Evolutionary conservation across 2,888 invertebrate genomes (phyloP).

Genomic region (Rhabditoides inermis): DNA sequence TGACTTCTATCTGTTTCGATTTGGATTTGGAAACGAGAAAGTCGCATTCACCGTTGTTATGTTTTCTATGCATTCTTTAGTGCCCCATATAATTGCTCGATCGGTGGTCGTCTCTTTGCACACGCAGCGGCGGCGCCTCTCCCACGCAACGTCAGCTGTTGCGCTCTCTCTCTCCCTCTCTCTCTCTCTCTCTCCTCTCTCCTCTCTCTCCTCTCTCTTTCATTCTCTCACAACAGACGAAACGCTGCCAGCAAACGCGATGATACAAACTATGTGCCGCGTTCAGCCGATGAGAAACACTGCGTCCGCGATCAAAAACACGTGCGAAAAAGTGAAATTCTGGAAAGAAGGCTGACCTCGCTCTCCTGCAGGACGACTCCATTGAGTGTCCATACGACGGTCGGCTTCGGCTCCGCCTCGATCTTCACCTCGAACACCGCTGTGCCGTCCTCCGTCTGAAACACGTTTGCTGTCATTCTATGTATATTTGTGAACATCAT

Average conservation of each 20-base stretch:
- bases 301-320: neutral
- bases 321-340: neutral
- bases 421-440: constrained; percentile 44
- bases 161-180: neutral
- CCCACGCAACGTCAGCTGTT: neutral
- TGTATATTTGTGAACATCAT: too few relatives aligned
- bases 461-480: too few relatives aligned
- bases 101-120: neutral
- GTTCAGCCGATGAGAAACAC: too few relatives aligned
- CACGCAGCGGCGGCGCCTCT: neutral
- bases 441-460: constrained; percentile 32
- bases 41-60: neutral
- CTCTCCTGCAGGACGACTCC: constrained; percentile 33
- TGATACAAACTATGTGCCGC: too few relatives aligned
- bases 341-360: constrained; percentile 27
- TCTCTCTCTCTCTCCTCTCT: neutral
- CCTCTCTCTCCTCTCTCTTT: neutral
- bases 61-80: too few relatives aligned
- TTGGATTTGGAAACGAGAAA: neutral
- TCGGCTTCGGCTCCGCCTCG: constrained; percentile 49
- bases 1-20: neutral
- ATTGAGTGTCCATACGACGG: constrained; percentile 44
- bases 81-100: neutral
- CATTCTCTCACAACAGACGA: too few relatives aligned
- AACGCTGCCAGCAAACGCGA: too few relatives aligned